These are phyloP conservation scores for Erebia palarica DNA, from an alignment of 2,888 invertebrate genomes.

Conservation along the genomic window DNA sequence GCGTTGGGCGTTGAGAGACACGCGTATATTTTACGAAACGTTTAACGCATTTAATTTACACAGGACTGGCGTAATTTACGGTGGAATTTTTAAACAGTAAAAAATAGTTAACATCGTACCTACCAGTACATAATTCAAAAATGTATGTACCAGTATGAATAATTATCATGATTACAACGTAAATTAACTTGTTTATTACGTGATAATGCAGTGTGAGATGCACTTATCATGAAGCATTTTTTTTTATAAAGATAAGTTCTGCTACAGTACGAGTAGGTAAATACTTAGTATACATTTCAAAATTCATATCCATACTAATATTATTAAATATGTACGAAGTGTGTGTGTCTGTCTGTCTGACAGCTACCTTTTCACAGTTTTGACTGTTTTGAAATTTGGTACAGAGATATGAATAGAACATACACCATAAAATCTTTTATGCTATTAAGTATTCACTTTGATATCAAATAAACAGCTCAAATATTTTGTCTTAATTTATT, in stretches of 20 bases:
- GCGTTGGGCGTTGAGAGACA: slow-evolving; percentile 27
- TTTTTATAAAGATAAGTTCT: not conserved
- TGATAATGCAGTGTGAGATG: not conserved
- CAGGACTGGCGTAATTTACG: slow-evolving; percentile 7
- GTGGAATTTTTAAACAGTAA: slow-evolving; percentile 16
- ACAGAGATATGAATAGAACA: no score
- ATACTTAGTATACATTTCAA: not conserved
- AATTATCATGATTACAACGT: not conserved
- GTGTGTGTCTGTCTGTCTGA: no score
- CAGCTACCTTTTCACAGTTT: no score
- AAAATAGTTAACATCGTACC: not conserved
- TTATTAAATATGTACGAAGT: no score
- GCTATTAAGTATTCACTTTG: no score
- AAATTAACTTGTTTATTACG: slow-evolving; percentile 1
- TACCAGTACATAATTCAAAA: slow-evolving; percentile 1
- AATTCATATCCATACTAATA: no score
- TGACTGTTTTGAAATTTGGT: no score
- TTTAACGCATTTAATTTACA: slow-evolving; percentile 18
- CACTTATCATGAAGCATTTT: not conserved
- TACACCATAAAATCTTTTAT: no score
- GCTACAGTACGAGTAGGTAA: not conserved
- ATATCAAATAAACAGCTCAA: no score
- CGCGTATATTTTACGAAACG: slow-evolving; percentile 20
- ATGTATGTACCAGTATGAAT: slow-evolving; percentile 11
- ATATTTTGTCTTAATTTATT: no score